phyloP scores from a whole-genome alignment of 2,888 invertebrate genomes.

The Calliphora vomitoria region DNA sequence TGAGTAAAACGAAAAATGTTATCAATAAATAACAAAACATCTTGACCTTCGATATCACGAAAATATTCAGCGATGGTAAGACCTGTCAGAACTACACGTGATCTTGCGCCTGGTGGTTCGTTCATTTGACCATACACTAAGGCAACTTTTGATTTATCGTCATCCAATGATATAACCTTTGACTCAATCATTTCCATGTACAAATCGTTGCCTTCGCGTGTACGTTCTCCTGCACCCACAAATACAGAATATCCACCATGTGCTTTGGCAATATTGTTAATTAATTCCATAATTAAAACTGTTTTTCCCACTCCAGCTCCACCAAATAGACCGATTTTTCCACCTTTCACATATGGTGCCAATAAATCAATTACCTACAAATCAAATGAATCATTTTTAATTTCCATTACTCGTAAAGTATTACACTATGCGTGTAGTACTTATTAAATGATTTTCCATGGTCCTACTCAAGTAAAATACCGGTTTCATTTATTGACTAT shows the following conservation, averaged over 20 bases:
- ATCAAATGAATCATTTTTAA: background rate
- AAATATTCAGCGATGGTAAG: conserved; percentile 97
- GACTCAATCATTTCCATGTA: conserved; percentile 99
- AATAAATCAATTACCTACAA: conserved; percentile 92
- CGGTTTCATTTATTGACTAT: no score
- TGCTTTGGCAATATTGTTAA: conserved; percentile 97
- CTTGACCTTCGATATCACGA: conserved; percentile 97
- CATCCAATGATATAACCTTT: conserved; percentile 95
- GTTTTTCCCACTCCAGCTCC: conserved; percentile 98
- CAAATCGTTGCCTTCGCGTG: conserved; percentile 97
- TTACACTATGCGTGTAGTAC: no score
- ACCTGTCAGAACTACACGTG: conserved; percentile 96
- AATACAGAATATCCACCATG: conserved; percentile 99
- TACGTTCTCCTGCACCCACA: conserved; percentile 97
- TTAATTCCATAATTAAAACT: conserved; percentile 98
- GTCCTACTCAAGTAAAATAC: no score
- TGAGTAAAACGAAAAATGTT: conserved; percentile 98
- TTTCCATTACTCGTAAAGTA: no score
- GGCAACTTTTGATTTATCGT: conserved; percentile 95
- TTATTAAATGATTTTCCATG: no score
- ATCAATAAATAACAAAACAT: conserved; percentile 97
- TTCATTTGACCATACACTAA: conserved; percentile 99
- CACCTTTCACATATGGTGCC: conserved; percentile 97
- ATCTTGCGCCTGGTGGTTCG: conserved; percentile 97
- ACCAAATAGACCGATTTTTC: conserved; percentile 97